These are phyloP conservation scores for Crypturellus tataupa DNA, from an alignment of 2,797 vertebrate genomes.

Conservation along the genomic window DNA sequence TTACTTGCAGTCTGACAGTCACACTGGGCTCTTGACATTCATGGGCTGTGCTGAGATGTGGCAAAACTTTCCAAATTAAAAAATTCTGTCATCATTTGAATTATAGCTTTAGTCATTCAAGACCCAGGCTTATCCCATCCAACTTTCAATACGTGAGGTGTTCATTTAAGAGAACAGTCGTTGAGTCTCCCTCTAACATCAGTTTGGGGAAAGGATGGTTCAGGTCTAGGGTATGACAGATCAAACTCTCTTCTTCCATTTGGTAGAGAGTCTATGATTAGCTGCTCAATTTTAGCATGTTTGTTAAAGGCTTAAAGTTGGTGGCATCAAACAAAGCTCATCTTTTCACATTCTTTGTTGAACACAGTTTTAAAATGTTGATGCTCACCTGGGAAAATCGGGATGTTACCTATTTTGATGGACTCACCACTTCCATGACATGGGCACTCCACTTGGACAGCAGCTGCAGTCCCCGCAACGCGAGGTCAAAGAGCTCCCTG, in stretches of 20 bases:
- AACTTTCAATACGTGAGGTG: neutral
- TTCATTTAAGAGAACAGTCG: neutral
- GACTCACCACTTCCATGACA: constrained; percentile 98
- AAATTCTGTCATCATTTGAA: neutral
- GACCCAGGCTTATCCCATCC: neutral
- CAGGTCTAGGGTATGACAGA: neutral
- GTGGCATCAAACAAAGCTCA: neutral
- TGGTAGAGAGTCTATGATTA: neutral
- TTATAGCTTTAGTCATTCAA: neutral
- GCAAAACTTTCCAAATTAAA: neutral
- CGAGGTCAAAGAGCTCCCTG: constrained; percentile 95
- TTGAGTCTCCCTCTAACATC: neutral
- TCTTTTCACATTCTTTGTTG: neutral
- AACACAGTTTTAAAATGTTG: neutral
- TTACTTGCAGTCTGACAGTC: neutral
- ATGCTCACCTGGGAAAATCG: neutral
- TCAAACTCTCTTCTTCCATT: neutral
- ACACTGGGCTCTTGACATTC: neutral
- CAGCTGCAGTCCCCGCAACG: constrained; percentile 94
- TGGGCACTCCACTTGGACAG: constrained; percentile 99
- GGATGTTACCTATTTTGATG: neutral
- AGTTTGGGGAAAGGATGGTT: neutral
- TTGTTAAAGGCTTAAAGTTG: neutral
- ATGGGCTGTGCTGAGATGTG: neutral
- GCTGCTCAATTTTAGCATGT: neutral